phyloP scores from a whole-genome alignment of 2,888 invertebrate species.

The Smittia sp. region DNA sequence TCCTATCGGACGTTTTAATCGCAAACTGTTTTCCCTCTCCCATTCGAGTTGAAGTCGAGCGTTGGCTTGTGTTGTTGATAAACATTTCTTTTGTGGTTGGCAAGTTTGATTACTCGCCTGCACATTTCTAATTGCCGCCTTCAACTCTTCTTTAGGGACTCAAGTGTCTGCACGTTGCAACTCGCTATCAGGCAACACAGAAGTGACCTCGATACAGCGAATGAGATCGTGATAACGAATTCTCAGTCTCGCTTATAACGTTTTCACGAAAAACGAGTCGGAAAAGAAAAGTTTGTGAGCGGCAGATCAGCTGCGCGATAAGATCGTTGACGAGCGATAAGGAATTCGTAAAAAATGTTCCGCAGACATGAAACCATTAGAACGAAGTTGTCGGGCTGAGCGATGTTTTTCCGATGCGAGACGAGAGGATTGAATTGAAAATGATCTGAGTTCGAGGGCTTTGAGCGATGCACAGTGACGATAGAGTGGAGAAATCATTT shows the following conservation, averaged over 20 bases:
- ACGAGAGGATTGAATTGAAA: neutral
- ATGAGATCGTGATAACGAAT: conserved; percentile 11
- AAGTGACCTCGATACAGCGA: conserved; percentile 18
- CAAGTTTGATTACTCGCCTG: neutral
- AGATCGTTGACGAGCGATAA: conserved; percentile 3
- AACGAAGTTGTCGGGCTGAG: neutral
- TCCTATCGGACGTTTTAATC: neutral
- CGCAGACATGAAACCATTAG: conserved; percentile 15
- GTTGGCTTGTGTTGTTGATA: neutral
- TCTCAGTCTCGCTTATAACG: neutral
- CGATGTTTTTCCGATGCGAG: neutral
- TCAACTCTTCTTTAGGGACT: neutral
- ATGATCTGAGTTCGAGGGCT: neutral
- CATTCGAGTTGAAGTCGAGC: neutral
- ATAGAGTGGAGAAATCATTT: neutral
- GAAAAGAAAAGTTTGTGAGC: neutral
- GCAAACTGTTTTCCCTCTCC: neutral
- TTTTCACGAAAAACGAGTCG: neutral
- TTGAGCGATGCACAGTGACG: neutral
- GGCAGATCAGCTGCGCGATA: neutral
- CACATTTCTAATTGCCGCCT: neutral
- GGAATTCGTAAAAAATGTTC: conserved; percentile 17
- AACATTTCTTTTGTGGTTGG: neutral
- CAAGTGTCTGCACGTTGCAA: neutral
- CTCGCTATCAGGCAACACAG: neutral